Evolutionary conservation across 1,140 invertebrate genomes (phyloP), one percentile per base, ranked within the genome.

Genomic region (Lanistes nyassanus): DNA sequence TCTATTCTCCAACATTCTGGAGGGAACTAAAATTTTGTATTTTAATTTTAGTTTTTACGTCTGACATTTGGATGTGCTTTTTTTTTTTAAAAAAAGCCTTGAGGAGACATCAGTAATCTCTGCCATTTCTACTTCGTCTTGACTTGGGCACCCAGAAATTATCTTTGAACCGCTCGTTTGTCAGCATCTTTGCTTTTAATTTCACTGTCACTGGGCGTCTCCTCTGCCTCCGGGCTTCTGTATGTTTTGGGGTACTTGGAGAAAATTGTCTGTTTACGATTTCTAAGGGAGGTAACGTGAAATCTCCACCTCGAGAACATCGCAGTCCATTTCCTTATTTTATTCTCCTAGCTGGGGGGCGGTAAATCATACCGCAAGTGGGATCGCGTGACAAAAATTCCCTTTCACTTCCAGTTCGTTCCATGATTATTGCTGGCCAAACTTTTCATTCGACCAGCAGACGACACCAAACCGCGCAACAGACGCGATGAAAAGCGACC

Each of bases 391-490:
- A 72, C 56, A 72, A 72, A 72, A 55, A 72, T 42, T n/a, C 36
- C 70, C 60, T 72, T 72, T 72, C 70, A 72, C 56, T 72, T 56
- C 56, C 55, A 72, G 69, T 72, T 72, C 70, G 55, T 72, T 72
- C 55, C 70, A 62, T 55, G 70, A 72, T 72, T 72, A 72, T 72
- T 72, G 70, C 70, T 56, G 55, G 70, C 56, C 70, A 72, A 72
- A 72, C 55, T 72, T 72, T 72, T 72, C 70, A 72, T 72, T 72
- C 56, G 70, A 72, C 70, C 70, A 72, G 70, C 70, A 72, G 70
- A 60, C 70, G 70, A 72, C 70, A 72, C 70, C 70, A 72, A 72
- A 72, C 70, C 37, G 19, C 70, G 34, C 70, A 34, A n/a, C 70
- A 72, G 70, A 62, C 70, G 70, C 70, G 37, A 56, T 37, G 56